Percentiles rank a stretch among this genome's conserved stretches.
Conservation (phyloP, 2,888 invertebrate species). For the Drosophila glabriapex region DNA sequence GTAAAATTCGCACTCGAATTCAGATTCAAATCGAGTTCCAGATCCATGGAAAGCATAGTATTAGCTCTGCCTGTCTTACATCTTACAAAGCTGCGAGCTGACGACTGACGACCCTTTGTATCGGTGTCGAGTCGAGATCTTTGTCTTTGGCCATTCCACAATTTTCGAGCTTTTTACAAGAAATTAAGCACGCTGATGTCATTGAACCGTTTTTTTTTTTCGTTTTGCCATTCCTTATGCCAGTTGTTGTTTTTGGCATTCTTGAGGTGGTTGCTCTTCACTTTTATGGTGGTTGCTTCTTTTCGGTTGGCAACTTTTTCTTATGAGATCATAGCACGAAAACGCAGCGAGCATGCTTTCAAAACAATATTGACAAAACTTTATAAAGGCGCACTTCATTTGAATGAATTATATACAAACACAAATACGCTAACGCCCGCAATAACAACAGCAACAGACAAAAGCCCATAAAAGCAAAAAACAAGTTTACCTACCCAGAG, state of each 20-base stretch:
- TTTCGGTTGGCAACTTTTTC: conserved; percentile 60
- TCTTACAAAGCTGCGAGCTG: conserved; percentile 10
- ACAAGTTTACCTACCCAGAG: conserved; percentile 64
- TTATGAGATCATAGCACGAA: conserved; percentile 74
- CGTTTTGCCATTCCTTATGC: conserved; percentile 35
- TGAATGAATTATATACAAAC: conserved; percentile 32
- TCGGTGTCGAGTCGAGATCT: conserved; percentile 31
- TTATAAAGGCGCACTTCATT: conserved; percentile 36
- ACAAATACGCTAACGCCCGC: conserved; percentile 44
- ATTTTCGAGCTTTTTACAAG: conserved; percentile 36
- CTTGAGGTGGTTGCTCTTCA: conserved; percentile 36
- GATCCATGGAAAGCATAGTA: conserved; percentile 7
- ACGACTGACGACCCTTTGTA: conserved; percentile 34
- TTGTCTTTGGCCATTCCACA: conserved; percentile 49
- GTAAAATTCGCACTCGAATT: conserved; percentile 13
- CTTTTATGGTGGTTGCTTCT: conserved; percentile 28
- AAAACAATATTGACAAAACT: conserved; percentile 72
- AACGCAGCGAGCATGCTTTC: conserved; percentile 39
- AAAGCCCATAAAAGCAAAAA: conserved; percentile 57
- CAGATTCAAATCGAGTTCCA: background rate
- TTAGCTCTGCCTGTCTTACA: background rate
- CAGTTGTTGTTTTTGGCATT: conserved; percentile 40
- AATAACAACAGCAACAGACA: conserved; percentile 15
- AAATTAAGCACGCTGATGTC: conserved; percentile 45
- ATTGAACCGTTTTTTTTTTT: conserved; percentile 61